Evolutionary conservation across 64 coral and sea anemone species (phyloP), one percentile per base, ranked within the genome.

Genomic region (Exaiptasia diaphana): DNA sequence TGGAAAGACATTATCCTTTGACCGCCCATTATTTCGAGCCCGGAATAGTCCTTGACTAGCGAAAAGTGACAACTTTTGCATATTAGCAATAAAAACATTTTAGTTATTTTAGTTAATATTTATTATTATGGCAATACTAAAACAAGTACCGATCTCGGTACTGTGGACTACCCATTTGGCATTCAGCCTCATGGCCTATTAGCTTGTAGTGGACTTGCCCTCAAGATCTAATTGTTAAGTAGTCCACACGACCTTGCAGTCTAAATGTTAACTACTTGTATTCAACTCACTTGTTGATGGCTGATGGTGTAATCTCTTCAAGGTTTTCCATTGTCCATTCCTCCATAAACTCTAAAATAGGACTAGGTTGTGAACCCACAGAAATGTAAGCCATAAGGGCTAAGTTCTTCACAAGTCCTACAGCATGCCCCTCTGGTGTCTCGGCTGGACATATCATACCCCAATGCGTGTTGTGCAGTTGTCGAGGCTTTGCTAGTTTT

Each of bases 251-350:
- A 28, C 22, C 17, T 25, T 3, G 2, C 20, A 59, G 23, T 23
- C 30, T 17, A 79, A n/a, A n/a, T n/a, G n/a, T n/a, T n/a, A n/a
- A n/a, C n/a, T n/a, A n/a, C 49, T n/a, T 52, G n/a, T n/a, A 52
- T 52, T 7, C 45, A 4, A 39, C 86, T 94, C 72, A 97, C 93
- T 87, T 91, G 67, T 78, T 87, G 50, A 99, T 99, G 58, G 95
- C 95, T n/a, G 95, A 99, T 41, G 95, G 90, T 17, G 95, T 99
- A 52, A 99, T 99, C 82, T 99, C 95, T 53, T 99, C 95, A 45
- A 99, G 76, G 39, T 99, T 99, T 67, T 99, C 95, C 95, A 99
- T 99, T 0, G 95, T 99, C 95, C 95, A 99, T 28, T 99, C 95
- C 80, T 99, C 95, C 90, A 99, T 83, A 67, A 99, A 99, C 73